Base-by-base conservation (phyloP, 2,888 invertebrate genomes). In the Limenitis camilla region DNA sequence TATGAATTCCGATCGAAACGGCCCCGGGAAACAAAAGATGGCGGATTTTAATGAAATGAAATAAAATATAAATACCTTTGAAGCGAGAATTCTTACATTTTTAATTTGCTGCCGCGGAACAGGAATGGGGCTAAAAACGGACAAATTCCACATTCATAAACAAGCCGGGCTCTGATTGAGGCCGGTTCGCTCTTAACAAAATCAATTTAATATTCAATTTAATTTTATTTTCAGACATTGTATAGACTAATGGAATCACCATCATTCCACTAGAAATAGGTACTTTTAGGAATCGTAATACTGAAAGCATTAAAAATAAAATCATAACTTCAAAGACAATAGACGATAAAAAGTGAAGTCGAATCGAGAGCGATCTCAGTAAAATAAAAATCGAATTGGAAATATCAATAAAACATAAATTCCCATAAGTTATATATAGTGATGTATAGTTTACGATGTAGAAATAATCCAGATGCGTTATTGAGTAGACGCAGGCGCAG, bases 61-160 rank as follows among this genome's bases (percentile, higher is more conserved):
- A 86, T 85, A 85, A 85, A 85, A 87, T 86, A 87, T 87, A 85
- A 83, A 85, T 84, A 78, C 83, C 81, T 80, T 80, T 77, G 74
- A 77, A 83, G 84, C 83, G 82, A 78, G 82, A 81, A 86, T 85
- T 86, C 86, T 85, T 86, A 82, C 87, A 86, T 86, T 86, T 87
- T 87, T 86, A 87, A 86, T 87, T 86, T 82, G 81, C 76, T 72
- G 71, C 72, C 71, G 70, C 69, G 78, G 81, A 75, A 81, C 76
- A 76, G 71, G 71, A 78, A 81, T 78, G 81, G 67, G 69, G 71
- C 78, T 75, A 85, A 85, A 85, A 87, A 87, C 81, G 74, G 66
- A 62, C 76, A 76, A 74, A 82, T 81, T 76, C 81, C 81, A 75
- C 71, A 77, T 78, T 80, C 77, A 81, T 79, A 81, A 81, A 74